Base-by-base conservation (phyloP, 2,113 vertebrate species). In the Gopherus flavomarginatus region DNA sequence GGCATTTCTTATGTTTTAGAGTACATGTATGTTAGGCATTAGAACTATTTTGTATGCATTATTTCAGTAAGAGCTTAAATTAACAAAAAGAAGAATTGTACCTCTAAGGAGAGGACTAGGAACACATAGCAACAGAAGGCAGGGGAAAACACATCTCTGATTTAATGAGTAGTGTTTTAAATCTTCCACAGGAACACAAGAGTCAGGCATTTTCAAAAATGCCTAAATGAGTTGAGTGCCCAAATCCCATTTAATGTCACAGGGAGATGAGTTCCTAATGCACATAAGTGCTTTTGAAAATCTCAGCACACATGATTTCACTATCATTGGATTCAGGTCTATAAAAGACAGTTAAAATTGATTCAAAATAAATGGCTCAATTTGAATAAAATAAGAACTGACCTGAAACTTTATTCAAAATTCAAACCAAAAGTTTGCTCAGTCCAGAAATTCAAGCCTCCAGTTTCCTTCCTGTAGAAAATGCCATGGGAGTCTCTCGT, bases 381-480 rank as follows among this genome's bases (percentile, higher is more conserved):
- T 4, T 95, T 91, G 38, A 84, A 90, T 26, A 72, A 14, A 88
- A 87, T 81, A 14, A 72, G 54, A 35, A 49, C 5, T 50, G 50
- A 87, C 52, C 50, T 9, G 92, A 13, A 78, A 83, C 14, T 85
- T 54, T 85, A 47, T 14, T 47, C 42, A 29, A 89, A 50, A 56
- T 88, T n/a, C 38, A 12, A 29, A 57, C 14, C 27, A 59, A 31
- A 56, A 47, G 26, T 87, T 95, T 87, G 75, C 52, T 86, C 86
- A 52, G 29, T 85, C 95, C 92, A 94, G 5, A 13, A 6, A 78
- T 93, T 93, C 62, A 49, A 27, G n/a, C 47, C 84, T 92, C 69
- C 8, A 11, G 77, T 95, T 96, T 93, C 35, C 35, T 88, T 89
- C 57, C 90, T 29, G 8, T 1, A 29, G 83, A 53, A 87, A 96